Evolutionary conservation across 1,140 invertebrate species (phyloP).

Genomic region (Cydia strobilella): DNA sequence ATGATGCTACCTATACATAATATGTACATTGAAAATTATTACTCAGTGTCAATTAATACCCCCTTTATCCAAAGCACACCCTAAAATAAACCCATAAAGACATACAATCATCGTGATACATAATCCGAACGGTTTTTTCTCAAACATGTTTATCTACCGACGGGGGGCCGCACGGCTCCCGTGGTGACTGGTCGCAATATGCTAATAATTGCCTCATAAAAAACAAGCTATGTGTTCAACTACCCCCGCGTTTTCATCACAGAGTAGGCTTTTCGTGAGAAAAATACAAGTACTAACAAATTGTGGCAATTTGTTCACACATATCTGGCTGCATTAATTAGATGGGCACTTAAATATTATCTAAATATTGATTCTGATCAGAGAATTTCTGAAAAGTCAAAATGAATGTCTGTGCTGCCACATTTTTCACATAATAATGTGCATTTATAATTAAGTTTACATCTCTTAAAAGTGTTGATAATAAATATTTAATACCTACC

Average conservation of each 20-base stretch:
- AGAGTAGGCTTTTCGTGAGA: neutral
- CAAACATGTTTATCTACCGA: conserved; percentile 50
- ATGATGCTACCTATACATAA: too few species aligned
- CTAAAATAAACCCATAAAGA: conserved; percentile 23
- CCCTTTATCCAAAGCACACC: conserved; percentile 5
- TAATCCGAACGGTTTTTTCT: conserved; percentile 18
- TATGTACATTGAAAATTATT: neutral
- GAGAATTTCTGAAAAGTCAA: too few species aligned
- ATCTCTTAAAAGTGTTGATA: neutral
- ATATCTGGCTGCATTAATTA: neutral
- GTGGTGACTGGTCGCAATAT: conserved; percentile 41
- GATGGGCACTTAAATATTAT: neutral
- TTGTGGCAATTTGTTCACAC: neutral
- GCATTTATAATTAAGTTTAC: neutral
- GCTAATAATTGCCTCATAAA: conserved; percentile 48
- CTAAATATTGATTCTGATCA: too few species aligned
- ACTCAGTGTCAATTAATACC: neutral
- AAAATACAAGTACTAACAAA: neutral
- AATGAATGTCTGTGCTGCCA: too few species aligned
- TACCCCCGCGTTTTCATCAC: conserved; percentile 15
- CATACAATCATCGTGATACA: conserved; percentile 23
- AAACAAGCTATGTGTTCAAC: conserved; percentile 34
- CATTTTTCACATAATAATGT: too few species aligned
- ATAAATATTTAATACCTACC: neutral
- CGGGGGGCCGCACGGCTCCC: conserved; percentile 40